Base-by-base conservation (phyloP, 2,797 vertebrate genomes). In the Syngnathus acus region DNA sequence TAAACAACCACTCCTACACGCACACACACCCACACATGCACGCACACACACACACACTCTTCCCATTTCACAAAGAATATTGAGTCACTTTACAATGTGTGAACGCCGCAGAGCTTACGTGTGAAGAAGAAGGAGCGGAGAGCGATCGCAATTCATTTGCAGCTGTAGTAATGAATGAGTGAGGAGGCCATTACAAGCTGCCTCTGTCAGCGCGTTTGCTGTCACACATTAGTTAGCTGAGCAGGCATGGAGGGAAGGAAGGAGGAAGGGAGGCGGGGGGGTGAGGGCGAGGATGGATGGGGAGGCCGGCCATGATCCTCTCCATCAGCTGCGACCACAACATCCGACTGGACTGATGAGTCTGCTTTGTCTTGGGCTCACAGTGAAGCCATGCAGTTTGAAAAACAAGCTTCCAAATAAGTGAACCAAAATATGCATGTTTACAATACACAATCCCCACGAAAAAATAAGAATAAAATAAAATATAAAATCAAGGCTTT, bases 131-230 rank as follows among this genome's bases (percentile, higher is more conserved):
- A 50, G 37, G 63, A 8, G 37, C 26, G 21, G 23, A 48, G 65
- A 60, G 19, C 89, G 88, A 87, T 87, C 87, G 87, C 87, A 86
- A 89, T 89, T 86, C 37, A 75, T 85, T 89, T 87, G 79, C 80
- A 80, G 83, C 70, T 78, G 82, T 74, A 82, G 81, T 62, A 45
- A 17, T 62, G 60, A 62, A 8, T 45, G 60, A 81, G 86, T 87
- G 88, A 90, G 87, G 86, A 84, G 81, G 78, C 80, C 87, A 90
- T 91, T 90, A 89, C 71, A 62, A 73, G 73, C 75, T 86, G 87
- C 84, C 66, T 87, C 83, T 72, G 89, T 92, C 90, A 91, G 90
- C 90, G 70, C 32, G 57, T 88, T 88, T 79, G 77, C 69, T 83
- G 81, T 79, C 88, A 86, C 86, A 85, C 84, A 86, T 90, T 88